These are phyloP conservation scores for Drosophila chauvacae DNA, from an alignment of 1,140 invertebrate species.

Conservation along the genomic window DNA sequence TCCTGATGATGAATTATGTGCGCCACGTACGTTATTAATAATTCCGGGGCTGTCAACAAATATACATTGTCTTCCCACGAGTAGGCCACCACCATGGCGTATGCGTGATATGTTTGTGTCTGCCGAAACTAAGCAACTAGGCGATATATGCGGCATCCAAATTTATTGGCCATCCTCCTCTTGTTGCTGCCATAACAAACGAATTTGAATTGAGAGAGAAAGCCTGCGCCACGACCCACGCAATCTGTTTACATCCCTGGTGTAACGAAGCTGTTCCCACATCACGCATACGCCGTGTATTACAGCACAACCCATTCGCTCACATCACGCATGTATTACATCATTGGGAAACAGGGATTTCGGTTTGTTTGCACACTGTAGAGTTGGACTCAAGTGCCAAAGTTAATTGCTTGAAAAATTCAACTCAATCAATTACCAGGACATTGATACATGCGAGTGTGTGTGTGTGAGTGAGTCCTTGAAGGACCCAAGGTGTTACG, in stretches of 20 bases:
- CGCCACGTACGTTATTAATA: slow-evolving; percentile 81
- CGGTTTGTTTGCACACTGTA: slow-evolving; percentile 62
- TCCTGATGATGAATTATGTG: slow-evolving; percentile 79
- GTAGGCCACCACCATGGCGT: slow-evolving; percentile 52
- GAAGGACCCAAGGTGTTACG: slow-evolving; percentile 37
- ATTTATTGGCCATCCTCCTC: slow-evolving; percentile 45
- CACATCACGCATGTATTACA: slow-evolving; percentile 43
- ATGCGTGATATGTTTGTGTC: slow-evolving; percentile 75
- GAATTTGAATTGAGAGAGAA: slow-evolving; percentile 14
- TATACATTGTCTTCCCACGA: slow-evolving; percentile 64
- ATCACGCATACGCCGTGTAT: slow-evolving; percentile 40
- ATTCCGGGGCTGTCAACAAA: slow-evolving; percentile 80
- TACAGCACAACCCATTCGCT: slow-evolving; percentile 25
- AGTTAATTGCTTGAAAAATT: slow-evolving; percentile 81
- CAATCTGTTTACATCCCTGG: slow-evolving; percentile 37
- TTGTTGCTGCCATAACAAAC: not conserved
- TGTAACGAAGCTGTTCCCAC: slow-evolving; percentile 12
- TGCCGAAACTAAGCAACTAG: slow-evolving; percentile 12
- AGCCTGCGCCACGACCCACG: slow-evolving; percentile 6
- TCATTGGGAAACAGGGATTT: slow-evolving; percentile 15
- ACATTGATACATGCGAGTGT: slow-evolving; percentile 23
- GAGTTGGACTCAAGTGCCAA: slow-evolving; percentile 59
- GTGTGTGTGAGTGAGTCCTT: not conserved
- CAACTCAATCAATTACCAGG: slow-evolving; percentile 70
- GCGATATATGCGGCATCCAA: slow-evolving; percentile 32